phyloP scores from a whole-genome alignment of 2,113 vertebrate species.

The Notechis scutatus region DNA sequence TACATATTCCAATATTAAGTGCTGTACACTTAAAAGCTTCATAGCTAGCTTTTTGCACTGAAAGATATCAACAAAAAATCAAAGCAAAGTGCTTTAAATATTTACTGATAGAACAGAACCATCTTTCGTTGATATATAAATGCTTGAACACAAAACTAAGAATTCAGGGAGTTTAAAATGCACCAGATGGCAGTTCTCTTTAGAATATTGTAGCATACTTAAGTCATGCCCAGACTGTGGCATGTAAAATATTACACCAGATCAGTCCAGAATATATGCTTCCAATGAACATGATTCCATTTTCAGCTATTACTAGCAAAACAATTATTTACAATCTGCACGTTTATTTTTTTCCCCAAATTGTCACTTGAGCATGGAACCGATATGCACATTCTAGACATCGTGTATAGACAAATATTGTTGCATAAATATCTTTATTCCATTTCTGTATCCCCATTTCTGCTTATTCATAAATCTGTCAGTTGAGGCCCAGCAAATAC shows the following conservation, averaged over 20 bases:
- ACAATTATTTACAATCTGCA: neutral
- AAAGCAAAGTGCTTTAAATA: neutral
- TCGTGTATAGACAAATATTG: neutral
- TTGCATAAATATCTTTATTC: neutral
- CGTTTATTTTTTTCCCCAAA: neutral
- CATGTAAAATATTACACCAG: neutral
- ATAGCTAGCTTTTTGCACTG: neutral
- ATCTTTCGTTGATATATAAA: neutral
- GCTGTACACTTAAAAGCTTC: neutral
- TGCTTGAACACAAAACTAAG: neutral
- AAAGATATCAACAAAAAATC: neutral
- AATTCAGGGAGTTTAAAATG: neutral
- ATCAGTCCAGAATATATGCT: neutral
- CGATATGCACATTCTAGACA: neutral
- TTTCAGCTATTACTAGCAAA: neutral
- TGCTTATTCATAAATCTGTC: neutral
- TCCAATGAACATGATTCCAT: neutral
- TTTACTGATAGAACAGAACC: neutral
- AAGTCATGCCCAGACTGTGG: neutral
- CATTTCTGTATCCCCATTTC: neutral
- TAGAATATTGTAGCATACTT: neutral
- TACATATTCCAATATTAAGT: neutral
- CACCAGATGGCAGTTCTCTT: neutral
- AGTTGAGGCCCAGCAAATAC: neutral
- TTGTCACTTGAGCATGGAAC: neutral